Evolutionary conservation across 2,797 vertebrate genomes (phyloP).

Genomic region (Mus caroli): DNA sequence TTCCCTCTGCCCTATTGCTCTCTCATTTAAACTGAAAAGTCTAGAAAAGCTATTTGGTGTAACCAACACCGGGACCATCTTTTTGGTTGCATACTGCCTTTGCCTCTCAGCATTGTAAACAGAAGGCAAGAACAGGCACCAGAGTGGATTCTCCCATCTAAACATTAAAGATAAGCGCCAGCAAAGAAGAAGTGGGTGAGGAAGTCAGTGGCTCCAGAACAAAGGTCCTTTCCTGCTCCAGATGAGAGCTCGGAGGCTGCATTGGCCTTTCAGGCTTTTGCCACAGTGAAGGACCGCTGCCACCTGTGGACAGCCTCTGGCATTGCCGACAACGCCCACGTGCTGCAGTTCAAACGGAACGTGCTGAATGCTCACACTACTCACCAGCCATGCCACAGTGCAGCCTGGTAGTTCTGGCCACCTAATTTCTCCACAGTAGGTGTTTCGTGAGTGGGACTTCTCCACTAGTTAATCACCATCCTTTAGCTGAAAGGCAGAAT

Average conservation of each 20-base stretch:
- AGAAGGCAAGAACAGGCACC: fast-evolving
- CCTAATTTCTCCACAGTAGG: not conserved
- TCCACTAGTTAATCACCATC: not conserved
- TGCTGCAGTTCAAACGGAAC: not conserved
- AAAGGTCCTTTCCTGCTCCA: fast-evolving
- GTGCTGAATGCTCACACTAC: not conserved
- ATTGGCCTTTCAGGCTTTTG: fast-evolving
- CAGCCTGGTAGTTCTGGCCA: not conserved
- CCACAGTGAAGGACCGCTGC: conserved; percentile 84
- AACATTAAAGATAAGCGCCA: not conserved
- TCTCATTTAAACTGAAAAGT: not conserved
- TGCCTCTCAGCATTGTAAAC: not conserved
- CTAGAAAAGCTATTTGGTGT: not conserved
- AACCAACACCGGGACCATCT: not conserved
- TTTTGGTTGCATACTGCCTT: not conserved
- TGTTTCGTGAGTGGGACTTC: not conserved
- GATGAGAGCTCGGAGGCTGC: fast-evolving
- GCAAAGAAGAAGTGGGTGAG: not conserved
- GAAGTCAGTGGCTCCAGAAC: not conserved
- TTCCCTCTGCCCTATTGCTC: not conserved
- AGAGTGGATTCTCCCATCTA: not conserved
- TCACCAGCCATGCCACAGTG: not conserved
- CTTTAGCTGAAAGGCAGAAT: not conserved
- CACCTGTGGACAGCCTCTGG: conserved; percentile 85
- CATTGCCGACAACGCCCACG: not conserved